These are phyloP conservation scores for Caenorhabditis sp. DNA, from an alignment of 2,888 invertebrate species.

Conservation along the genomic window DNA sequence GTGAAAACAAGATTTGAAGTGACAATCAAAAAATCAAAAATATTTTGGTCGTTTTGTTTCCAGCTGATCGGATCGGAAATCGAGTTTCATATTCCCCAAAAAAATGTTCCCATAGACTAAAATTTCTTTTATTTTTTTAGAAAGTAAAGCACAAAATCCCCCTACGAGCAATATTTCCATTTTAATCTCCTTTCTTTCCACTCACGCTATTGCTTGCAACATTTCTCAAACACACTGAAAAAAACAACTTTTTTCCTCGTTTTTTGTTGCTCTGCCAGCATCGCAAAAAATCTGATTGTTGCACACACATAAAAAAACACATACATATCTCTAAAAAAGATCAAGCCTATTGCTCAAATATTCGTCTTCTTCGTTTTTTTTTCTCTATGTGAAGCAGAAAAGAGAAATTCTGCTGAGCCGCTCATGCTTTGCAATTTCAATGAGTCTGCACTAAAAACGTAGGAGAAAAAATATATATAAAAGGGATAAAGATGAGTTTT, in stretches of 20 bases:
- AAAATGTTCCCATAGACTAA: not conserved
- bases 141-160: not conserved
- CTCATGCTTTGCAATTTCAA: too few relatives aligned
- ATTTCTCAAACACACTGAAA: not conserved
- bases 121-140: not conserved
- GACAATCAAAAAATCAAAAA: conserved; percentile 16
- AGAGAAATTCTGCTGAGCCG: too few relatives aligned
- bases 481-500: too few relatives aligned
- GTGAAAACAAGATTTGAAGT: not conserved
- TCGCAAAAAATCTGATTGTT: not conserved
- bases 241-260: too few relatives aligned
- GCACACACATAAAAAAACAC: not conserved
- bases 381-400: not conserved
- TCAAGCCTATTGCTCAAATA: not conserved
- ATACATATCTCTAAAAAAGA: not conserved
- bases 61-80: not conserved
- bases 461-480: not conserved
- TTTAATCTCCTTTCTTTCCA: not conserved
- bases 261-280: not conserved
- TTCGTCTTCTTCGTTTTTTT: not conserved
- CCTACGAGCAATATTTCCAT: not conserved
- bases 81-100: not conserved
- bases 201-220: not conserved
- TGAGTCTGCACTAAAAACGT: not conserved
- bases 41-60: conserved; percentile 9